Base-by-base conservation (phyloP, 1,140 invertebrate species). In the Aphelenchoides fujianensis region DNA sequence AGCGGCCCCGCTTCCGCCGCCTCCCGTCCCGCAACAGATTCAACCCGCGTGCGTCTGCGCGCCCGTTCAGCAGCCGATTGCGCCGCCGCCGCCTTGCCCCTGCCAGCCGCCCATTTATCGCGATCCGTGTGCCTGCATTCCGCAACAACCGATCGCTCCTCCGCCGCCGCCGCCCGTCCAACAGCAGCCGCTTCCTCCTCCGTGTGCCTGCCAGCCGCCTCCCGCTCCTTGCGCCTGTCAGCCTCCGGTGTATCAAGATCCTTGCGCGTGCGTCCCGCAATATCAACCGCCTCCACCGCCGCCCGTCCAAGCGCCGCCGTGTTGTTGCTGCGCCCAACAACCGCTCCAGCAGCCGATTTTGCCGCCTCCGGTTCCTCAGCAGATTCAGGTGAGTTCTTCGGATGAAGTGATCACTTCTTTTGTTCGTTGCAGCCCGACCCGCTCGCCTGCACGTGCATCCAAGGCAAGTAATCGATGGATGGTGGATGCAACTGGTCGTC, bases 351-450 rank as follows among this genome's bases (percentile, higher is more conserved):
- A n/a, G n/a, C n/a, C n/a, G n/a, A 48, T 16, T 48, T 48, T 48
- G 41, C 41, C 41, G 41, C 41, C 41, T 12, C 41, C 41, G 23
- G 41, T 48, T 48, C 41, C 41, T 23, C 41, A 48, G 23, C 41
- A 48, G 23, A 48, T 48, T 48, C 41, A 48, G 41, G 41, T 48
- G 41, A 48, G 41, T 48, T 48, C 41, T n/a, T n/a, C 23, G 41
- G 23, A 48, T n/a, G n/a, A n/a, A n/a, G n/a, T n/a, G n/a, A n/a
- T n/a, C n/a, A n/a, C n/a, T n/a, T 16, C 12, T 48, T 48, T 48
- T 48, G n/a, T n/a, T n/a, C n/a, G n/a, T n/a, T n/a, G n/a, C n/a
- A n/a, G n/a, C n/a, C n/a, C n/a, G n/a, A n/a, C n/a, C n/a, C n/a
- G n/a, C n/a, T n/a, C n/a, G n/a, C n/a, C n/a, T n/a, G 23, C 12